Conservation (phyloP, 2,888 invertebrate genomes). For the Trachelus iudaicus region DNA sequence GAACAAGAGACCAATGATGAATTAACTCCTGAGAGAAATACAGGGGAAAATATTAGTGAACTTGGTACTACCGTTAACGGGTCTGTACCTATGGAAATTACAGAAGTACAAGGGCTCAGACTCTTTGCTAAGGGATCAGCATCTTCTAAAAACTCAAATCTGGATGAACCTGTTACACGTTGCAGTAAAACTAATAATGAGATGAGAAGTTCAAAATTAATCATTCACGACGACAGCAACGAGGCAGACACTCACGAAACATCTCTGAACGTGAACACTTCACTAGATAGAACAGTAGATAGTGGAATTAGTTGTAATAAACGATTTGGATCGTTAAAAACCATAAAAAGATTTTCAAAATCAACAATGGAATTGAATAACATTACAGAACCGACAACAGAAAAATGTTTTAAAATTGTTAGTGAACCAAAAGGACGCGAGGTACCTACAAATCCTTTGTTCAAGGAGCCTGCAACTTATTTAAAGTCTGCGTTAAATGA, state of each 20-base stretch:
- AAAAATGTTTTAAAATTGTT: background rate
- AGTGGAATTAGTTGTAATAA: background rate
- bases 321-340: constrained; percentile 3
- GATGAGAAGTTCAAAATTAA: background rate
- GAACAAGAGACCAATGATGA: background rate
- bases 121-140: no score
- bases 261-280: constrained; percentile 52
- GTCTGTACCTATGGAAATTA: background rate
- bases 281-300: constrained; percentile 26
- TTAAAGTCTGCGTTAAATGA: background rate
- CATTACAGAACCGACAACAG: background rate
- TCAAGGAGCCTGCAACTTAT: background rate
- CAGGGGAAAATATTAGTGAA: background rate
- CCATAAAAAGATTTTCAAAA: constrained; percentile 3
- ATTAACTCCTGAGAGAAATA: background rate
- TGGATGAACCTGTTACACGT: background rate
- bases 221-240: background rate
- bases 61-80: background rate
- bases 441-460: background rate
- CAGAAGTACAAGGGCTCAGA: background rate
- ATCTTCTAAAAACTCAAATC: no score
- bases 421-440: background rate
- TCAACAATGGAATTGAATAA: background rate
- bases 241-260: constrained; percentile 24
- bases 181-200: background rate